A percentile compares a stretch with the other conserved stretches of the same genome.
Conservation (phyloP, 2,888 invertebrate genomes). For the Hemistola chrysoprasaria region DNA sequence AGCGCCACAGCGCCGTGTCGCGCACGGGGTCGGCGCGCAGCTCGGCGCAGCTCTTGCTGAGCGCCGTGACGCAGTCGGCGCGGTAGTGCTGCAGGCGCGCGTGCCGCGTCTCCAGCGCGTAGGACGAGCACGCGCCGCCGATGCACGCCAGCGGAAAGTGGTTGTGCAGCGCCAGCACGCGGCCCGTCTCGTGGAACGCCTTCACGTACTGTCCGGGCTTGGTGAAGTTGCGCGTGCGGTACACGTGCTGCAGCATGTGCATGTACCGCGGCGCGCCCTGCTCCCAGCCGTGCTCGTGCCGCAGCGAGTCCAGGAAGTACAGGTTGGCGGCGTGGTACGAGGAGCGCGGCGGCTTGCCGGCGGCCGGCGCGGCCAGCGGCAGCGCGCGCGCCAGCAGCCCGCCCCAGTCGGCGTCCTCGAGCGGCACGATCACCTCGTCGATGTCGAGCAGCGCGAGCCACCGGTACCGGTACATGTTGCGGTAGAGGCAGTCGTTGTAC, state of each 20-base stretch:
- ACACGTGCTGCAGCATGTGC: slow-evolving; percentile 97
- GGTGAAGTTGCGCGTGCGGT: slow-evolving; percentile 94
- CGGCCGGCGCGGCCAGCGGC: slow-evolving; percentile 82
- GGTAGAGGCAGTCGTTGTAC: slow-evolving; percentile 97
- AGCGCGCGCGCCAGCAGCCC: slow-evolving; percentile 88
- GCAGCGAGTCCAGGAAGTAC: slow-evolving; percentile 94
- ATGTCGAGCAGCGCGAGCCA: slow-evolving; percentile 96
- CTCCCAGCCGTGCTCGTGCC: slow-evolving; percentile 90
- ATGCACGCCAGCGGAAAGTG: slow-evolving; percentile 95
- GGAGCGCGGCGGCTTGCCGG: slow-evolving; percentile 82
- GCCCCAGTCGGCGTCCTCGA: slow-evolving; percentile 88
- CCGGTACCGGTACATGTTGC: slow-evolving; percentile 94
- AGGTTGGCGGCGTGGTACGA: slow-evolving; percentile 95
- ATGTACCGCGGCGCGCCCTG: slow-evolving; percentile 91
- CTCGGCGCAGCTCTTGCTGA: slow-evolving; percentile 92
- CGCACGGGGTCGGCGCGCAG: slow-evolving; percentile 91
- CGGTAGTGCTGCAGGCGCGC: slow-evolving; percentile 97
- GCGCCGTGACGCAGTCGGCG: slow-evolving; percentile 93
- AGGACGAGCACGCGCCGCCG: slow-evolving; percentile 92
- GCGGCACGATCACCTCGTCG: slow-evolving; percentile 97
- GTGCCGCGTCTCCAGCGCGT: slow-evolving; percentile 89
- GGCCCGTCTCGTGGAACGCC: slow-evolving; percentile 96
- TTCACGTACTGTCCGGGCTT: slow-evolving; percentile 96
- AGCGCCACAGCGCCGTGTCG: slow-evolving; percentile 94
- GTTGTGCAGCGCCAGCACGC: slow-evolving; percentile 94